Percentiles rank a stretch among this genome's conserved stretches.
Conservation (phyloP, 2,113 vertebrate genomes). For the Misgurnus mizolepis region DNA sequence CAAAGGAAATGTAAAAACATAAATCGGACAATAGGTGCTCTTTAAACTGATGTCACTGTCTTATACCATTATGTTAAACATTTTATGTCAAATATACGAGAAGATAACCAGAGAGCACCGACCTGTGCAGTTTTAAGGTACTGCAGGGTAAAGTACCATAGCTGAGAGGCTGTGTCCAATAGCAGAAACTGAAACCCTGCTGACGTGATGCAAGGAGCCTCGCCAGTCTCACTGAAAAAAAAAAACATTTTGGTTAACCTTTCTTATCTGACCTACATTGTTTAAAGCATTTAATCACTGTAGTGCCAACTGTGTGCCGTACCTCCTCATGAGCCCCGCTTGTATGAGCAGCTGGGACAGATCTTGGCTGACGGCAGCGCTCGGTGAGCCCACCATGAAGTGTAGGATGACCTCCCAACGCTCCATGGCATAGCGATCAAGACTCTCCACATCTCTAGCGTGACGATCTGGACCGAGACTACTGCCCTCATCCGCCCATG, state of each 20-base stretch:
- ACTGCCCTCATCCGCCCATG: conserved; percentile 88
- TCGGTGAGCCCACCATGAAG: conserved; percentile 92
- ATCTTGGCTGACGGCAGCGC: conserved; percentile 87
- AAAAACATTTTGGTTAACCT: background rate
- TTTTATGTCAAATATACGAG: too few species aligned
- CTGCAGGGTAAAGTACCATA: conserved; percentile 93
- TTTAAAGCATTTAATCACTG: background rate
- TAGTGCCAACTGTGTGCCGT: background rate
- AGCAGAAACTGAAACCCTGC: conserved; percentile 92
- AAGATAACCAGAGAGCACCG: background rate
- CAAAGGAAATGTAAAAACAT: too few species aligned
- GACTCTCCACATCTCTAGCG: conserved; percentile 82
- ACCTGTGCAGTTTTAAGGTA: conserved; percentile 91
- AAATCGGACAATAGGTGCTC: too few species aligned
- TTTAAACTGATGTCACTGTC: too few species aligned
- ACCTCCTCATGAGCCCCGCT: conserved; percentile 92
- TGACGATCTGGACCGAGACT: conserved; percentile 87
- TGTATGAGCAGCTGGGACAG: conserved; percentile 86
- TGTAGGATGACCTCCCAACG: conserved; percentile 94
- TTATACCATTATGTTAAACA: too few species aligned
- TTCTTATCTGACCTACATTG: background rate
- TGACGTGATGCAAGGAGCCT: conserved; percentile 89
- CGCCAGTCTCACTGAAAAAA: conserved; percentile 76
- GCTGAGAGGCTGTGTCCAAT: conserved; percentile 87
- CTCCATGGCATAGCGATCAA: conserved; percentile 88